These are phyloP conservation scores for Phenacoccus solenopsis DNA, from an alignment of 1,140 invertebrate species.

Conservation along the genomic window DNA sequence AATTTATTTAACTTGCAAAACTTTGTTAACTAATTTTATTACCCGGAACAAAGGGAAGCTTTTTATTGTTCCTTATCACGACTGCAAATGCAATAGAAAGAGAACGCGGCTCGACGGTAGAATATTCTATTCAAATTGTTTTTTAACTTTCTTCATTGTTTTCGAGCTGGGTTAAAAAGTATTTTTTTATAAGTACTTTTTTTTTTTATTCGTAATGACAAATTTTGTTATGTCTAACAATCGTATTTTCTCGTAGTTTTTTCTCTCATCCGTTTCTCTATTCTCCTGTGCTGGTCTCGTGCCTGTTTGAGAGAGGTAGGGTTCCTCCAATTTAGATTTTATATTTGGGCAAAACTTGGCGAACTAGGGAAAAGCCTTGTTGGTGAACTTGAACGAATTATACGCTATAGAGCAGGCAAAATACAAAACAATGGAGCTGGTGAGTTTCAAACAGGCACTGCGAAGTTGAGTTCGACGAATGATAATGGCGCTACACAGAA, in stretches of 20 bases:
- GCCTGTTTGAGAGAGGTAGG: no score
- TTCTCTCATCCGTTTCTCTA: neutral
- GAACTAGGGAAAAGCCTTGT: no score
- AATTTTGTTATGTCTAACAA: conserved; percentile 3
- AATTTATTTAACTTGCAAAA: conserved; percentile 12
- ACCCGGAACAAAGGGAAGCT: neutral
- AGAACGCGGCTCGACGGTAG: neutral
- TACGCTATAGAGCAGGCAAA: no score
- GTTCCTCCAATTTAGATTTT: no score
- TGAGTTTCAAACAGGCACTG: no score
- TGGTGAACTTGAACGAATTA: no score
- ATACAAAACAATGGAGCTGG: no score
- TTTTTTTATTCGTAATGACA: neutral
- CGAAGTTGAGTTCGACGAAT: no score
- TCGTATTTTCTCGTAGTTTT: neutral
- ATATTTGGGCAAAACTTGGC: no score
- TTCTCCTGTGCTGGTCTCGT: neutral
- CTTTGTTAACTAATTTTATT: conserved; percentile 17
- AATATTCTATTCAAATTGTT: conserved; percentile 15
- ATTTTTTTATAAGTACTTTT: neutral
- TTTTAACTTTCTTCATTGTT: conserved; percentile 10
- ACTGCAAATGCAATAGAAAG: no score
- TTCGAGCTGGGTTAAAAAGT: neutral
- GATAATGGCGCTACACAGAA: no score
- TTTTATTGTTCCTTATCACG: conserved; percentile 7